Percentiles rank a stretch among this genome's conserved stretches.
Evolutionary conservation across 2,888 invertebrate species (phyloP).

Genomic region (Orthosia gracilis): DNA sequence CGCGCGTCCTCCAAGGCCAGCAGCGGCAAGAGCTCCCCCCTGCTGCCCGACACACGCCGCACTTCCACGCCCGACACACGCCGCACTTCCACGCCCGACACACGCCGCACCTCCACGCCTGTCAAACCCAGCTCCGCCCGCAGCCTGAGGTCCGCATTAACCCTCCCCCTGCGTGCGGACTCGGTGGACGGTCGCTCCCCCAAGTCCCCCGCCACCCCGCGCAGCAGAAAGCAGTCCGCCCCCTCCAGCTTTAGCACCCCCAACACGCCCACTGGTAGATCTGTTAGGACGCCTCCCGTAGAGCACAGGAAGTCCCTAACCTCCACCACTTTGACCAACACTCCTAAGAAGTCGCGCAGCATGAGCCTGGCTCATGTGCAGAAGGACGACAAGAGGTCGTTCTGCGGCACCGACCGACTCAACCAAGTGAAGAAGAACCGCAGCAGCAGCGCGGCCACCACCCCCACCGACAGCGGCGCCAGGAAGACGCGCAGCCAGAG

Average conservation of each 20-base stretch:
- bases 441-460: slow-evolving; percentile 76
- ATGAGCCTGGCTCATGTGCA: slow-evolving; percentile 82
- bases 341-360: slow-evolving; percentile 87
- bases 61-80: slow-evolving; percentile 81
- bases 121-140: slow-evolving; percentile 65
- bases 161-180: slow-evolving; percentile 79
- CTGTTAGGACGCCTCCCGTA: slow-evolving; percentile 79
- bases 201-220: slow-evolving; percentile 69
- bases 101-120: slow-evolving; percentile 80
- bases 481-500: slow-evolving; percentile 84
- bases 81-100: slow-evolving; percentile 34
- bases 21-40: slow-evolving; percentile 76
- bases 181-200: slow-evolving; percentile 64
- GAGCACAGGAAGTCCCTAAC: slow-evolving; percentile 81
- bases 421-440: slow-evolving; percentile 74
- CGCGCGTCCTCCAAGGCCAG: slow-evolving; percentile 72
- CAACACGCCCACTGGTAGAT: slow-evolving; percentile 77
- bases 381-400: slow-evolving; percentile 75
- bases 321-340: slow-evolving; percentile 69
- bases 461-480: slow-evolving; percentile 72
- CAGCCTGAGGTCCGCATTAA: slow-evolving; percentile 74
- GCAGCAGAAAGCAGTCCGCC: slow-evolving; percentile 84
- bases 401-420: slow-evolving; percentile 82
- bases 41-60: slow-evolving; percentile 66
- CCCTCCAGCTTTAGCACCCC: slow-evolving; percentile 84